Base-by-base conservation (phyloP, 1,140 invertebrate species). In the Drosophila sucinea region DNA sequence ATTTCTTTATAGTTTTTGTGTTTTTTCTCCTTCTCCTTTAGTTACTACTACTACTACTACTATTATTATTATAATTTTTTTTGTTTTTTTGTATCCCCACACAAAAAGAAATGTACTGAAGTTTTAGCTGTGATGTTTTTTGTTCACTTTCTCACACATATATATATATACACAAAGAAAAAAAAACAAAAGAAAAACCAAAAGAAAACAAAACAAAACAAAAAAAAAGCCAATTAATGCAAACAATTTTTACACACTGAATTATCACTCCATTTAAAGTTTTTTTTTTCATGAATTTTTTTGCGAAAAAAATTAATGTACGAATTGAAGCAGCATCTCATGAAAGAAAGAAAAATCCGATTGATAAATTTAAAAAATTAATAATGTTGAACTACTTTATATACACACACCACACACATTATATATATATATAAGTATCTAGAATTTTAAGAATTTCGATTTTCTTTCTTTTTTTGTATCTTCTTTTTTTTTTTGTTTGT, bases 71-170 rank as follows among this genome's bases (percentile, higher is more conserved):
- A 60, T 71, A 70, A 58, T 72, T 69, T 56, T 64, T 61, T 71
- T 55, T 64, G 69, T 66, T 66, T 66, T 71, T 60, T 66, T 54
- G 32, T 38, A 47, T 57, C 74, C 77, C 80, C 75, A 68, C 75
- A 74, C 78, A 71, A 85, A 73, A 86, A 89, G 68, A 89, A 80
- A 87, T 89, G 83, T 87, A 87, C 83, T 87, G 83, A 87, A 83
- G 83, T 89, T 77, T 80, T 80, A 87, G 77, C 83, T 87, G 83
- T 87, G 83, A 87, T 87, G 83, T 89, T 89, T 87, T 81, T 69
- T 86, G 44, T 83, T 86, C 80, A 89, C 80, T 87, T 72, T 87
- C 84, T 75, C 84, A 83, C 80, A 87, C 74, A 82, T 86, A 72
- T 78, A 79, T 69, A 76, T 1, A 38, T 10, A 38, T 10, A 38